phyloP scores from a whole-genome alignment of 2,888 invertebrate genomes.

The Drosophila birchii region DNA sequence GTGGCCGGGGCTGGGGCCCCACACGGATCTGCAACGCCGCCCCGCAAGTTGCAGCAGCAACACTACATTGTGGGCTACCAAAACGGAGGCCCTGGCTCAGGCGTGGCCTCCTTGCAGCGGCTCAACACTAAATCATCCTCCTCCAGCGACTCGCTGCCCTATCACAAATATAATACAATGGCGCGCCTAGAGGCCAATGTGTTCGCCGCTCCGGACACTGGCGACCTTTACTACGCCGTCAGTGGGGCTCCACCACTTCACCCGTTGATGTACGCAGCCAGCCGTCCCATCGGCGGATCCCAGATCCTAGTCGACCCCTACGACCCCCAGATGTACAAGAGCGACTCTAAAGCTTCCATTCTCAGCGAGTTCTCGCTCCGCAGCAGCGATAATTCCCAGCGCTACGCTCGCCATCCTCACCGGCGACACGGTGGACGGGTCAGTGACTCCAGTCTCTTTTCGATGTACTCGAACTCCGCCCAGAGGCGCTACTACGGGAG shows the following conservation, averaged over 20 bases:
- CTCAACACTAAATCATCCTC: slow-evolving; percentile 84
- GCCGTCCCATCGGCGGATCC: slow-evolving; percentile 82
- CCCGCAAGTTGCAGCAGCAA: slow-evolving; percentile 48
- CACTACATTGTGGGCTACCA: slow-evolving; percentile 65
- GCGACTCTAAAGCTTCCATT: slow-evolving; percentile 84
- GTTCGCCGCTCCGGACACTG: slow-evolving; percentile 56
- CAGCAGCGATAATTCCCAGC: slow-evolving; percentile 83
- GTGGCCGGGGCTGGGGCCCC: slow-evolving; percentile 24
- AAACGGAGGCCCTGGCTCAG: slow-evolving; percentile 47
- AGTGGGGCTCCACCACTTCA: slow-evolving; percentile 62
- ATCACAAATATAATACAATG: slow-evolving; percentile 82
- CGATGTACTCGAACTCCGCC: slow-evolving; percentile 76
- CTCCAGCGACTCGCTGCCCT: slow-evolving; percentile 84
- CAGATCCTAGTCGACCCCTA: slow-evolving; percentile 82
- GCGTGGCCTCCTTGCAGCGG: slow-evolving; percentile 59
- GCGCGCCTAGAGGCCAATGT: slow-evolving; percentile 78
- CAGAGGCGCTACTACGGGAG: slow-evolving; percentile 84
- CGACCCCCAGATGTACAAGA: slow-evolving; percentile 84
- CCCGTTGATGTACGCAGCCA: slow-evolving; percentile 81
- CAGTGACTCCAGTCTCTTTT: slow-evolving; percentile 81
- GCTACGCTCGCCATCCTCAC: slow-evolving; percentile 65
- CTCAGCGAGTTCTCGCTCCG: slow-evolving; percentile 84
- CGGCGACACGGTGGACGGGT: slow-evolving; percentile 72
- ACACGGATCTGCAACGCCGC: slow-evolving; percentile 21
- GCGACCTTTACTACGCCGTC: slow-evolving; percentile 74